Evolutionary conservation across 2,888 invertebrate species (phyloP).

Genomic region (Eilema griseolum): DNA sequence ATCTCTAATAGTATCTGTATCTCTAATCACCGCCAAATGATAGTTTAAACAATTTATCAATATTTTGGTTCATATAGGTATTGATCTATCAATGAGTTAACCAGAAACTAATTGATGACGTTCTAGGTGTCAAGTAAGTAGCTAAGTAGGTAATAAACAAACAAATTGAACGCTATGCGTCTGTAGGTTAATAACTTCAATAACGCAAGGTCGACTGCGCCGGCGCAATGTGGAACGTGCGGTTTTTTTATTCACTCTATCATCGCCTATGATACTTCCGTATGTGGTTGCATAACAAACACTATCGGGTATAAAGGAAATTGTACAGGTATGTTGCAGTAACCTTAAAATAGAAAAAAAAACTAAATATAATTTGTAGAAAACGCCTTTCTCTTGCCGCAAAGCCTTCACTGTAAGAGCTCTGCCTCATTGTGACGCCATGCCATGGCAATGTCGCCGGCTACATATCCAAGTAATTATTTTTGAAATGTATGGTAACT

Average conservation of each 20-base stretch:
- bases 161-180: slow-evolving; percentile 44
- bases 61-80: no score
- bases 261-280: slow-evolving; percentile 19
- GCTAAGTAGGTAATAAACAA: slow-evolving; percentile 37
- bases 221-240: slow-evolving; percentile 40
- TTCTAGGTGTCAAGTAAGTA: slow-evolving; percentile 11
- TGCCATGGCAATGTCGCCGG: no score
- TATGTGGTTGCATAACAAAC: slow-evolving; percentile 9
- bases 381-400: no score
- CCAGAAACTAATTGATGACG: slow-evolving; percentile 5
- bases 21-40: no score
- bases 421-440: no score
- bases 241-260: slow-evolving; percentile 30
- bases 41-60: no score
- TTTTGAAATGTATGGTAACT: no score
- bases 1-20: no score
- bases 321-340: not conserved
- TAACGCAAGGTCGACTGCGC: slow-evolving; percentile 52
- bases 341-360: not conserved
- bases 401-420: no score
- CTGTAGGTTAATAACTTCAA: slow-evolving; percentile 57
- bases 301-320: slow-evolving; percentile 8
- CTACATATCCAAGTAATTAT: no score
- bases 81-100: not conserved
- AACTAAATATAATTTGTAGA: not conserved